Conservation (phyloP, 2,888 invertebrate species). For the Amphimallon solstitiale region DNA sequence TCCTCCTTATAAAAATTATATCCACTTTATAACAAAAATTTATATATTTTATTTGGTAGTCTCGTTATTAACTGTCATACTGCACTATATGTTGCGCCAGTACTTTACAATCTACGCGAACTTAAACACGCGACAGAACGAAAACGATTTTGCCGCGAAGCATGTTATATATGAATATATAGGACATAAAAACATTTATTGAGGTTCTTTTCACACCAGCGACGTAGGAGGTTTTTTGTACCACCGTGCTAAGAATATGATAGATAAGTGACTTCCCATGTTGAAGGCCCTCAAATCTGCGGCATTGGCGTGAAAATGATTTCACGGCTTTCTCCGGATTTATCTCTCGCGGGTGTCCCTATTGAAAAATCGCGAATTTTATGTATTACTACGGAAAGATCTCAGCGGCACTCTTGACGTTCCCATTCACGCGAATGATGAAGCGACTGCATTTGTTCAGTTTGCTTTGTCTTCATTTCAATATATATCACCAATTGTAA, state of each 20-base stretch:
- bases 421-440: slow-evolving; percentile 8
- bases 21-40: neutral
- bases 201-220: slow-evolving; percentile 35
- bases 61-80: neutral
- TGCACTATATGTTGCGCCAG: neutral
- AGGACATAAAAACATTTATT: slow-evolving; percentile 38
- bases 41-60: neutral
- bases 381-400: slow-evolving; percentile 26
- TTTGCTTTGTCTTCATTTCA: neutral
- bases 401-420: slow-evolving; percentile 7
- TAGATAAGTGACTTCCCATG: slow-evolving; percentile 42
- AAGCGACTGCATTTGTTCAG: slow-evolving; percentile 16
- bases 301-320: slow-evolving; percentile 43
- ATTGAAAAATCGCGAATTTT: slow-evolving; percentile 38
- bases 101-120: slow-evolving; percentile 3
- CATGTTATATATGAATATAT: slow-evolving; percentile 23
- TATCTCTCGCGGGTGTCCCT: slow-evolving; percentile 37
- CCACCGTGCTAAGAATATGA: slow-evolving; percentile 37
- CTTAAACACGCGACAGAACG: neutral
- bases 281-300: slow-evolving; percentile 38
- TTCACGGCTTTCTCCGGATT: slow-evolving; percentile 42
- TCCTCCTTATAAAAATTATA: too few species aligned
- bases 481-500: too few species aligned
- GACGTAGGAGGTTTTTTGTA: slow-evolving; percentile 21
- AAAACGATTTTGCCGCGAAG: neutral